These are phyloP conservation scores for Temnothorax longispinosus DNA, from an alignment of 1,140 invertebrate species.

Conservation along the genomic window DNA sequence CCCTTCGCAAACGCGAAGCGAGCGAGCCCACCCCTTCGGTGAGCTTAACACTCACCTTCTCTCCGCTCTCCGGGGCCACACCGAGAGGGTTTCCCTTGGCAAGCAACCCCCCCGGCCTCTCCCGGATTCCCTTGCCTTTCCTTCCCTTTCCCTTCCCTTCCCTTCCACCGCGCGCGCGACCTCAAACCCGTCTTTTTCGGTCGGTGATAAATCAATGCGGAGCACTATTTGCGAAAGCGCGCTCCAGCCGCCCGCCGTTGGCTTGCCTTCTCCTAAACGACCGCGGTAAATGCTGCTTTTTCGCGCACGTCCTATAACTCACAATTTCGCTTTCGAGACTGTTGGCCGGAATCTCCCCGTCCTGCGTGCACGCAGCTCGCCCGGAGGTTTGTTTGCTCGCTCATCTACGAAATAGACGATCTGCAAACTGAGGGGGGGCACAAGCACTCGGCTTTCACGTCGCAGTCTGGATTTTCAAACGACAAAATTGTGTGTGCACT, in stretches of 20 bases:
- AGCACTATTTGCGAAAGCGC: slow-evolving; percentile 41
- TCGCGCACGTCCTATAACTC: slow-evolving; percentile 48
- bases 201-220: slow-evolving; percentile 65
- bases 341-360: not conserved
- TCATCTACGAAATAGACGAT: slow-evolving; percentile 10
- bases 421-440: not conserved
- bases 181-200: slow-evolving; percentile 30
- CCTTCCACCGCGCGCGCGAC: not conserved
- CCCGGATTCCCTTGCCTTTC: not conserved
- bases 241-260: not conserved
- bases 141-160: not conserved
- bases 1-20: not conserved
- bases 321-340: slow-evolving; percentile 43
- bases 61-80: not conserved
- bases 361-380: slow-evolving; percentile 33
- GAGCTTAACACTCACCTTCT: slow-evolving; percentile 46
- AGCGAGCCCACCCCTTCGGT: not conserved
- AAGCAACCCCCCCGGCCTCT: not conserved
- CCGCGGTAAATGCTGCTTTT: slow-evolving; percentile 61
- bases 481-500: not conserved
- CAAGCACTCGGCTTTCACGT: not conserved
- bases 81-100: slow-evolving; percentile 4
- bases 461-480: not conserved
- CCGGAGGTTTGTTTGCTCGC: slow-evolving; percentile 17
- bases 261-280: slow-evolving; percentile 63